Conservation (phyloP, 2,888 invertebrate species). For the Lithophane ornitopus region DNA sequence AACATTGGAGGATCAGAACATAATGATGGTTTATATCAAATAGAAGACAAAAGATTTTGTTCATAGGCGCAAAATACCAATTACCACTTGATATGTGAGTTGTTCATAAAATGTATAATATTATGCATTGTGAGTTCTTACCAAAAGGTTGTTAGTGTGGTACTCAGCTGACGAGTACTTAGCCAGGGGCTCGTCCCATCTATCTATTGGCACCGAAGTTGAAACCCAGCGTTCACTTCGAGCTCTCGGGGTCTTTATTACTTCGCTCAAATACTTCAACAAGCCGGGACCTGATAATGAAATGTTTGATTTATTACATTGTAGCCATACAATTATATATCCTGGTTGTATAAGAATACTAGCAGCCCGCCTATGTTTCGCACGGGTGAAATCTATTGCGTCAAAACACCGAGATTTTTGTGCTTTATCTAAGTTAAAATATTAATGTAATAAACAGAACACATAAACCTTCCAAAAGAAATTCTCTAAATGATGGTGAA, state of each 20-base stretch:
- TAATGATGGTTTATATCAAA: neutral
- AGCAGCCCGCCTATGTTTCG: neutral
- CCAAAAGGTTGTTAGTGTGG: constrained; percentile 63
- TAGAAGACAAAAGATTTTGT: neutral
- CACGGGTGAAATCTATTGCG: neutral
- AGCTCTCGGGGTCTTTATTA: constrained; percentile 91
- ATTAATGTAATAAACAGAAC: too few relatives aligned
- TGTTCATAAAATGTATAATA: neutral
- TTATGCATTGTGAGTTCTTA: constrained; percentile 24
- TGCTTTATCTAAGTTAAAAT: too few relatives aligned
- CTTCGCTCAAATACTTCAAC: constrained; percentile 90
- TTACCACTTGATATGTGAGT: neutral
- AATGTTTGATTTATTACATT: neutral
- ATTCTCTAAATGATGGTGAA: neutral
- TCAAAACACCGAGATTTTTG: neutral
- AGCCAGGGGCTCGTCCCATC: too few relatives aligned
- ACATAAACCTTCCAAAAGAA: neutral
- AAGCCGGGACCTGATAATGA: constrained; percentile 80
- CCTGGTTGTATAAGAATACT: neutral
- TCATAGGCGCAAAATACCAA: neutral
- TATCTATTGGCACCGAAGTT: too few relatives aligned
- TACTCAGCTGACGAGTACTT: constrained; percentile 55
- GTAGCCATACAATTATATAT: too few relatives aligned
- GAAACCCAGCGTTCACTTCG: too few relatives aligned
- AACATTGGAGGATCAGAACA: neutral